Percentiles rank a stretch among this genome's conserved stretches.
These are phyloP conservation scores for Apogon talboti DNA, from an alignment of 2,797 vertebrate species.

Conservation along the genomic window DNA sequence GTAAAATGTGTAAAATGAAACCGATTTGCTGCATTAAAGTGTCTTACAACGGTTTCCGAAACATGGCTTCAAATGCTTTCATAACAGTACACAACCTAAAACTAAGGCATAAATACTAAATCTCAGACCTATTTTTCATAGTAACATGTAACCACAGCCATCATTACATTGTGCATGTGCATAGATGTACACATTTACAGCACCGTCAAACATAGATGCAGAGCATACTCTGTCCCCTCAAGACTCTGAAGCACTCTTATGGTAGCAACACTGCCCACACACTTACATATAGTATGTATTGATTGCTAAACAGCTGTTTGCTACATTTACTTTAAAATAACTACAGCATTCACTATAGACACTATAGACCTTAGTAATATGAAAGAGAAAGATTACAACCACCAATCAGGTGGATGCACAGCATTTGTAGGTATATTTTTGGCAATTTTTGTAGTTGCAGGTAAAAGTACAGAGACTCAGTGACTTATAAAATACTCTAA, in stretches of 20 bases:
- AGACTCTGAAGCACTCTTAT: slow-evolving; percentile 15
- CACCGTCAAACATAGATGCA: background rate
- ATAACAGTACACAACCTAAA: no score
- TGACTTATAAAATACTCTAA: no score
- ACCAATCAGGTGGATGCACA: background rate
- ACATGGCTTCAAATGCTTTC: no score
- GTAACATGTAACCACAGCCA: background rate
- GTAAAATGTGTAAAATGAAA: no score
- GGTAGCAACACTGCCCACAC: slow-evolving; percentile 36
- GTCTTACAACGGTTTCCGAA: no score
- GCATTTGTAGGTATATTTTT: background rate
- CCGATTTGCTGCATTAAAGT: no score
- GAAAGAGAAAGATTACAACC: background rate
- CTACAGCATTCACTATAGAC: background rate
- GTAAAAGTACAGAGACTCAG: no score
- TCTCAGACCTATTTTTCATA: background rate
- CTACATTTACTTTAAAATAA: slow-evolving; percentile 1
- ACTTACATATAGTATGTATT: slow-evolving; percentile 8
- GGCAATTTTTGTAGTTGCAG: slow-evolving; percentile 10
- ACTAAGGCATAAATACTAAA: no score
- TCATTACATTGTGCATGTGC: background rate
- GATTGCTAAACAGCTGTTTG: slow-evolving; percentile 21
- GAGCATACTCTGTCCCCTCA: background rate
- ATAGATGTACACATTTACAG: background rate
- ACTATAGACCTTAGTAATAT: background rate